Evolutionary conservation across 2,113 vertebrate genomes (phyloP), one percentile per base, ranked within the genome.

Genomic region (Pteruthius melanotis): DNA sequence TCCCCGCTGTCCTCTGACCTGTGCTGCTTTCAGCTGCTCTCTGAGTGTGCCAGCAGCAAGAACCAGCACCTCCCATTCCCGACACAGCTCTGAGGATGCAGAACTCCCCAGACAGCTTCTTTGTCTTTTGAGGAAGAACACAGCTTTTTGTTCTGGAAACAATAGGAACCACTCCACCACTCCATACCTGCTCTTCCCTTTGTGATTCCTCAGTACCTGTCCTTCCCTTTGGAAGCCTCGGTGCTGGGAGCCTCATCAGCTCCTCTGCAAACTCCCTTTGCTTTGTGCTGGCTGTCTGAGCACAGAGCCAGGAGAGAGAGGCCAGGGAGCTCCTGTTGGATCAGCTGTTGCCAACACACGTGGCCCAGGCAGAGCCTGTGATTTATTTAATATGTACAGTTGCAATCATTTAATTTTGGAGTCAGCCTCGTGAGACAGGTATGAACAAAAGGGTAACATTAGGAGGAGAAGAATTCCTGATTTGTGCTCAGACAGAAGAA

Each of bases 401-500:
- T 93, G 70, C 39, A 79, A 78, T 70, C 28, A 52, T 83, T 93
- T 47, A 49, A 53, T 84, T 93, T 87, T 80, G 64, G 68, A 87
- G 66, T 68, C 60, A 57, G 59, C 54, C 39, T 91, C 44, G 0
- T 33, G 83, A 92, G 87, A 91, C 35, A 71, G 70, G 49, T 15
- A 1, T 18, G 84, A 94, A 95, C 40, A 89, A 90, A 92, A 85
- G 59, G 60, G 42, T 45, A 57, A 74, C 40, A 5, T 70, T 84
- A 60, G 78, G 72, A 94, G 27, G 65, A 93, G 71, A 76, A 80
- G 60, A 72, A 61, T 8, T 35, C 71, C 69, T 11, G 33, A 42
- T 88, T 83, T 74, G 37, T 45, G n/a, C 76, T 90, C 63, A 87
- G 83, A 22, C 83, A 88, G 64, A 85, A 90, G 56, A 77, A 89